phyloP scores from a whole-genome alignment of 2,888 invertebrate genomes.

The Amblyjoppa proteus region DNA sequence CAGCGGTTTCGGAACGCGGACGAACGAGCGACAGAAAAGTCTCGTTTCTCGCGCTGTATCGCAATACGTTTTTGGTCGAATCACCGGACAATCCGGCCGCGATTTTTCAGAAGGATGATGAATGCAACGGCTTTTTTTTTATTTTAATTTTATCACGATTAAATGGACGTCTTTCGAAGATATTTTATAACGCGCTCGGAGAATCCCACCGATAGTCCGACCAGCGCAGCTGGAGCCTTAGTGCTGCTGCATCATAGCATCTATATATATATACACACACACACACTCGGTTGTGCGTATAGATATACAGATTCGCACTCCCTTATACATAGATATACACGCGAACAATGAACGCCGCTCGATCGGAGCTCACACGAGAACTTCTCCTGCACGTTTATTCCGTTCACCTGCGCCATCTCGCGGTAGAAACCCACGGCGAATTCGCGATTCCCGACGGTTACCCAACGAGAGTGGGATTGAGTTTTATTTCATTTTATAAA shows the following conservation, averaged over 20 bases:
- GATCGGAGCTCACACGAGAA: constrained; percentile 33
- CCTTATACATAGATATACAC: background rate
- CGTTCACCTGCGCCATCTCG: constrained; percentile 37
- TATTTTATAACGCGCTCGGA: constrained; percentile 37
- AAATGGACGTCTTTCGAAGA: constrained; percentile 11
- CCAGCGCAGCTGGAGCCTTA: constrained; percentile 57
- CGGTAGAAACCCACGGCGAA: background rate
- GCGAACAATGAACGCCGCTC: constrained; percentile 40
- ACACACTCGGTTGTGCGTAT: constrained; percentile 1
- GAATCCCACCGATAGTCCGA: constrained; percentile 50
- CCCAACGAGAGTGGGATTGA: constrained; percentile 18
- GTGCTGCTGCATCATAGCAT: constrained; percentile 58
- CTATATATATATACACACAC: constrained; percentile 24
- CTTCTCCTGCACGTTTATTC: constrained; percentile 10
- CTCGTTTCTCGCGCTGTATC: background rate
- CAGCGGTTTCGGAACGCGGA: background rate
- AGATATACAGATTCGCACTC: background rate
- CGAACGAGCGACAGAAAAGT: background rate
- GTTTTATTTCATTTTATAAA: background rate
- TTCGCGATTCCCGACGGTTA: background rate
- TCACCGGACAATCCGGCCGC: background rate
- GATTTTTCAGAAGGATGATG: background rate
- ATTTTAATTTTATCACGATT: constrained; percentile 1
- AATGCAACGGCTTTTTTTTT: background rate
- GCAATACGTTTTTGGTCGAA: background rate